phyloP scores from a whole-genome alignment of 2,888 invertebrate genomes.

The Sinotaia quadrata region DNA sequence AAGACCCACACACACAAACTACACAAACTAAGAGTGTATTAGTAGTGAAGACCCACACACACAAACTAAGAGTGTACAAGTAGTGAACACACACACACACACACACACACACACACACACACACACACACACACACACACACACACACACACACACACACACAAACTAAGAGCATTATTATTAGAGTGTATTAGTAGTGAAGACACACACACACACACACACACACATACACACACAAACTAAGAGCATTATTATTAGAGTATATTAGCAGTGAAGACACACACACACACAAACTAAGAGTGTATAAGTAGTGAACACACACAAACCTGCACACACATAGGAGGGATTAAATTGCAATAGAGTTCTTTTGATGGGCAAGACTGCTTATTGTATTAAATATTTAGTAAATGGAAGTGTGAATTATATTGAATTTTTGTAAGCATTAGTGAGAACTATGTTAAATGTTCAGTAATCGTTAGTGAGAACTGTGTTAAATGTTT shows the following conservation, averaged over 20 bases:
- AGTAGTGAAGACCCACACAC: not conserved
- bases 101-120: not conserved
- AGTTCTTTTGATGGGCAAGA: no score
- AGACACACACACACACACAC: no score
- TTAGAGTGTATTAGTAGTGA: no score
- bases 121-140: conserved; percentile 1
- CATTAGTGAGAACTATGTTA: no score
- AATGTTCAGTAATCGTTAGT: no score
- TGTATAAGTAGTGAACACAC: not conserved
- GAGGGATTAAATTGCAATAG: no score
- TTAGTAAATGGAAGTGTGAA: no score
- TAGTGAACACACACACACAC: not conserved
- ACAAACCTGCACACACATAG: not conserved
- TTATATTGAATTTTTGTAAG: no score
- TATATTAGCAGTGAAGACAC: not conserved
- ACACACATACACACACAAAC: no score
- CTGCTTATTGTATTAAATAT: no score
- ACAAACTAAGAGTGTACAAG: not conserved
- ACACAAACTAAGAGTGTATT: not conserved
- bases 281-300: conserved; percentile 1
- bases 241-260: not conserved
- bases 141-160: not conserved
- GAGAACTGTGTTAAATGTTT: no score
- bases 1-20: not conserved
- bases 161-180: no score